These are phyloP conservation scores for Vesta saturnalis DNA, from an alignment of 2,888 invertebrate species.

Conservation along the genomic window DNA sequence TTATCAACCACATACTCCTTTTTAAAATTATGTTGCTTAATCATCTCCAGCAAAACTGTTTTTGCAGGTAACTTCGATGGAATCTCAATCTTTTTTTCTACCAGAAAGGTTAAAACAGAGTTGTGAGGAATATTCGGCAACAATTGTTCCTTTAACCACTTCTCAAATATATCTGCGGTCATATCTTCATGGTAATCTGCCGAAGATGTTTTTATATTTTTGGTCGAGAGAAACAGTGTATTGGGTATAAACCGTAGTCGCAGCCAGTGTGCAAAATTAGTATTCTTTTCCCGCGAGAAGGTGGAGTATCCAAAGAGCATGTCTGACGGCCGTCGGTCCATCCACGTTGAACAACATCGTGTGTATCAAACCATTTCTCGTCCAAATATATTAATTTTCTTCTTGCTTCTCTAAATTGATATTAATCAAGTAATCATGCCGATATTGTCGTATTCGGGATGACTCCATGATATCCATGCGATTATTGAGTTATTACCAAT, in stretches of 20 bases:
- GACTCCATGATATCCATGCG: neutral
- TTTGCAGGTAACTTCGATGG: neutral
- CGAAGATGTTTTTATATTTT: neutral
- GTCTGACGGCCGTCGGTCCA: neutral
- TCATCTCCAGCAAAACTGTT: neutral
- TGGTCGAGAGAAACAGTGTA: neutral
- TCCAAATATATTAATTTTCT: neutral
- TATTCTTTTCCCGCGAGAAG: neutral
- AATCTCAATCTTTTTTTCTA: neutral
- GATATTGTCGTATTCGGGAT: neutral
- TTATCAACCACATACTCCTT: no score
- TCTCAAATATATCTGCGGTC: neutral
- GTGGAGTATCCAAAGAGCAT: neutral
- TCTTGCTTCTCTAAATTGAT: neutral
- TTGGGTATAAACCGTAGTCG: neutral
- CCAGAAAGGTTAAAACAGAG: neutral
- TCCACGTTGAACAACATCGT: neutral
- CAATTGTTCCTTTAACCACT: neutral
- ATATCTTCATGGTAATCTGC: neutral
- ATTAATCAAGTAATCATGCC: neutral
- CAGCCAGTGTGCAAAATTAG: neutral
- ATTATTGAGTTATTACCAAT: neutral
- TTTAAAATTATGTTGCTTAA: neutral
- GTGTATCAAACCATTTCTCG: neutral
- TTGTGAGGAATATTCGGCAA: neutral